phyloP scores from a whole-genome alignment of 2,888 invertebrate species.

The Ectemnius lituratus region DNA sequence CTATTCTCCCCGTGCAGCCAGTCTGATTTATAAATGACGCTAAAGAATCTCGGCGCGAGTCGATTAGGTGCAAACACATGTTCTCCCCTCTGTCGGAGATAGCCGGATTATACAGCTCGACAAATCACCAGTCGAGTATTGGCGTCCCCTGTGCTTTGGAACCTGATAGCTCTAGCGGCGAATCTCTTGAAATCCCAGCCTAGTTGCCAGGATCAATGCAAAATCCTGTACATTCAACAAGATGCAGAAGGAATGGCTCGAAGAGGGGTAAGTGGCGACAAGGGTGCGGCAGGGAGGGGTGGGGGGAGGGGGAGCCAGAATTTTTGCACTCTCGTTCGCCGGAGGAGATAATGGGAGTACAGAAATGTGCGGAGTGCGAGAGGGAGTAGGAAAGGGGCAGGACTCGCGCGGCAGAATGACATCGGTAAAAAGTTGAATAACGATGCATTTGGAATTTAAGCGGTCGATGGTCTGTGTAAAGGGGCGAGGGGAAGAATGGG shows the following conservation, averaged over 20 bases:
- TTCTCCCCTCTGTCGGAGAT: slow-evolving; percentile 1
- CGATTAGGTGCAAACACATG: slow-evolving; percentile 9
- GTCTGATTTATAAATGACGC: slow-evolving; percentile 7
- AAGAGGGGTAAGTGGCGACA: too few species aligned
- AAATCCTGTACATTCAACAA: too few species aligned
- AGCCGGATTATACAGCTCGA: neutral
- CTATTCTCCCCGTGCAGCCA: slow-evolving; percentile 4
- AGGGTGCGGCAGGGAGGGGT: too few species aligned
- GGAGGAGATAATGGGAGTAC: slow-evolving; percentile 2
- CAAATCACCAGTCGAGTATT: neutral
- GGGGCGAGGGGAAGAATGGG: slow-evolving; percentile 11
- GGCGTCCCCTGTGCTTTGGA: neutral
- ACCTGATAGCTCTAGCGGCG: too few species aligned
- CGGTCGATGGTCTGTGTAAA: slow-evolving; percentile 33
- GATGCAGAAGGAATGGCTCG: too few species aligned
- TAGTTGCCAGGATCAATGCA: too few species aligned
- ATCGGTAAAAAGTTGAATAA: slow-evolving; percentile 71
- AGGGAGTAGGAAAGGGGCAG: neutral
- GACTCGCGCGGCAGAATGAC: slow-evolving; percentile 22
- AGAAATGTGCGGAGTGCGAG: too few species aligned
- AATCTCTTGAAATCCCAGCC: too few species aligned
- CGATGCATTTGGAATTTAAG: slow-evolving; percentile 69
- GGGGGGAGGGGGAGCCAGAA: neutral
- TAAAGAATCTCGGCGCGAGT: slow-evolving; percentile 4
- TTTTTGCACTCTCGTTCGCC: slow-evolving; percentile 4